These are phyloP conservation scores for Musca domestica DNA, from an alignment of 1,140 invertebrate species.

Conservation along the genomic window DNA sequence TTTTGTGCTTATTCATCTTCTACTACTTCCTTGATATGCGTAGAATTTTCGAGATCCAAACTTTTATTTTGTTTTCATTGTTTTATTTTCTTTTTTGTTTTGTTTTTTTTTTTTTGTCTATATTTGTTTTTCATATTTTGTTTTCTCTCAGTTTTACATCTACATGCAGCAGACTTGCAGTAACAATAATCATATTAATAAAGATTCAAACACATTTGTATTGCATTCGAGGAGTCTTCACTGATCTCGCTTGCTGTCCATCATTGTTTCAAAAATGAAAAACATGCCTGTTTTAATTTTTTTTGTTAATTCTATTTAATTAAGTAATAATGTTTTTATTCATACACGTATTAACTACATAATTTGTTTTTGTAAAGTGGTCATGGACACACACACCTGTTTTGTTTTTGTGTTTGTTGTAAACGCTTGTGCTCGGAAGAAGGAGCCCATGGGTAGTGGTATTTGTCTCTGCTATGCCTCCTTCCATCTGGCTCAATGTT, in stretches of 20 bases:
- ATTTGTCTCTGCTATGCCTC: too few relatives aligned
- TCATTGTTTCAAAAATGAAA: slow-evolving; percentile 25
- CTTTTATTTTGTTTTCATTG: slow-evolving; percentile 25
- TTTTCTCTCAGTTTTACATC: too few relatives aligned
- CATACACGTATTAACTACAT: neutral
- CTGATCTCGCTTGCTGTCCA: slow-evolving; percentile 11
- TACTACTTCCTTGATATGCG: slow-evolving; percentile 44
- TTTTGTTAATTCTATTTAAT: slow-evolving; percentile 18
- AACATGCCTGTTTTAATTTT: slow-evolving; percentile 7
- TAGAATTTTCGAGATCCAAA: slow-evolving; percentile 39
- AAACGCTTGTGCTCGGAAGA: too few relatives aligned
- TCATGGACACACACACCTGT: too few relatives aligned
- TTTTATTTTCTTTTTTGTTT: slow-evolving; percentile 19
- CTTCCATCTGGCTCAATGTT: too few relatives aligned
- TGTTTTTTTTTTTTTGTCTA: slow-evolving; percentile 4
- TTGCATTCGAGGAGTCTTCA: too few relatives aligned
- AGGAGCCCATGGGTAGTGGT: too few relatives aligned
- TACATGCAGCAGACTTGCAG: too few relatives aligned
- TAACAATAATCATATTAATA: too few relatives aligned
- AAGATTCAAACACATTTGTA: too few relatives aligned
- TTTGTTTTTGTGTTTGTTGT: too few relatives aligned
- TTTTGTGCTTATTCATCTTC: slow-evolving; percentile 22
- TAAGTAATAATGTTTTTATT: neutral
- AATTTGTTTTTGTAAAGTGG: neutral
- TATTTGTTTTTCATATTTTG: too few relatives aligned